phyloP scores from a whole-genome alignment of 1,140 invertebrate species.

The Macrobrachium nipponense region DNA sequence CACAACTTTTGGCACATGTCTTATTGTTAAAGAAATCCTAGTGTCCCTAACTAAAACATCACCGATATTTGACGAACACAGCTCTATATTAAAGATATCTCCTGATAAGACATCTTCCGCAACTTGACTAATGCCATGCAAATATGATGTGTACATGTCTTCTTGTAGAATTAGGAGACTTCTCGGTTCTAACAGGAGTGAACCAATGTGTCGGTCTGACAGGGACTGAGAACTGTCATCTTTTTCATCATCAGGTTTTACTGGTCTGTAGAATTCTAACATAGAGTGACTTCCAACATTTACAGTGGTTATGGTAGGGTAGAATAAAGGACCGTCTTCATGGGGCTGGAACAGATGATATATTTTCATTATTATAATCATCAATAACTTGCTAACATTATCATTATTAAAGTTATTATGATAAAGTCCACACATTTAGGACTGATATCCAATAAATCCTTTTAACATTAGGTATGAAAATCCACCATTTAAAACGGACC shows the following conservation, averaged over 20 bases:
- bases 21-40: conserved; percentile 91
- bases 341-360: conserved; percentile 75
- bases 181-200: conserved; percentile 84
- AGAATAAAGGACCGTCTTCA: conserved; percentile 93
- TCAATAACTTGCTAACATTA: no score
- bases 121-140: conserved; percentile 90
- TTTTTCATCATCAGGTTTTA: conserved; percentile 44
- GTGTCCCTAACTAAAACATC: conserved; percentile 76
- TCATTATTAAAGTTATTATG: no score
- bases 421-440: no score
- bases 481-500: no score
- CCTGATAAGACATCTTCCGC: conserved; percentile 78
- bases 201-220: conserved; percentile 66
- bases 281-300: conserved; percentile 90
- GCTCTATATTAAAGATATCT: conserved; percentile 58
- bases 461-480: no score
- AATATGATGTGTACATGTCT: conserved; percentile 84
- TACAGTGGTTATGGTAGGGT: conserved; percentile 92
- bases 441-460: no score
- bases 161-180: conserved; percentile 89
- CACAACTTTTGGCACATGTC: conserved; percentile 90
- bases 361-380: no score
- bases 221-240: neutral
- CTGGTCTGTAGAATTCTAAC: conserved; percentile 82
- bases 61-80: conserved; percentile 67